phyloP scores from a whole-genome alignment of 2,113 vertebrate species.

The Eulacestoma nigropectus region DNA sequence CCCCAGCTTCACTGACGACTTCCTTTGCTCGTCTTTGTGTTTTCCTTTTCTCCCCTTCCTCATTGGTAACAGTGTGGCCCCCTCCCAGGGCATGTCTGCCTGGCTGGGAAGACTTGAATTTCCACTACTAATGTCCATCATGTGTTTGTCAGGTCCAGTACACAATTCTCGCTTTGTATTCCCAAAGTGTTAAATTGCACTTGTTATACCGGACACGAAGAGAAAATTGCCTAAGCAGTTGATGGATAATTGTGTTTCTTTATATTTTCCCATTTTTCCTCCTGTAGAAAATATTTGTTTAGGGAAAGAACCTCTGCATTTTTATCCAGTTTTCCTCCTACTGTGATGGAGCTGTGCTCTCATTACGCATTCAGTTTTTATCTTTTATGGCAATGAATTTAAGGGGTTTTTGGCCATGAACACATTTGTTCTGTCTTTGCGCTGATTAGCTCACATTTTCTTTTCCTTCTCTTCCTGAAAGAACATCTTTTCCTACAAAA shows the following conservation, averaged over 20 bases:
- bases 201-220: neutral
- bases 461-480: neutral
- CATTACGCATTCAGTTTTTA: slow-evolving; percentile 24
- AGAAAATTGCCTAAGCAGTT: neutral
- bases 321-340: neutral
- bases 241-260: neutral
- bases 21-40: neutral
- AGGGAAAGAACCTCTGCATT: neutral
- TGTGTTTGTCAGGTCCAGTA: neutral
- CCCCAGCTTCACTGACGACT: neutral
- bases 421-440: slow-evolving; percentile 3
- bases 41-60: neutral
- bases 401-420: neutral
- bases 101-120: neutral
- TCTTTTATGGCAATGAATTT: slow-evolving; percentile 44
- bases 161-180: neutral
- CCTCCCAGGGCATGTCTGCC: neutral
- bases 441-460: slow-evolving; percentile 11
- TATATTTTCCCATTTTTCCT: neutral
- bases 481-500: neutral
- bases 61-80: neutral
- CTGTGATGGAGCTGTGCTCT: neutral
- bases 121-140: neutral
- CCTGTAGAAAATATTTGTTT: neutral
- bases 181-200: neutral